Conservation (phyloP, 1,140 invertebrate genomes). For the Liolophura sinensis region DNA sequence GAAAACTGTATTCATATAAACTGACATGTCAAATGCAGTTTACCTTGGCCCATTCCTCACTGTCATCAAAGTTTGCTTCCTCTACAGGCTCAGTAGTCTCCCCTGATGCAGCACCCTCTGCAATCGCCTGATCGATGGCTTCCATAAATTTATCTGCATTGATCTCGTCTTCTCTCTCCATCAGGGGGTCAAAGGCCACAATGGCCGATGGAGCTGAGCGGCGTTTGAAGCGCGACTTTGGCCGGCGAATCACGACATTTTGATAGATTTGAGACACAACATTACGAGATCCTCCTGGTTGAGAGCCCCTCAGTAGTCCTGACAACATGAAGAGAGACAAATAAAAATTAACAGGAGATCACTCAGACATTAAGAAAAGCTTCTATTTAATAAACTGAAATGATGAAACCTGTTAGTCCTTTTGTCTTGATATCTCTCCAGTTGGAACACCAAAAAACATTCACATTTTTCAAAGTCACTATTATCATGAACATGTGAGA, state of each 20-base stretch:
- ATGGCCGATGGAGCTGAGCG: conserved; percentile 20
- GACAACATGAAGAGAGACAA: conserved; percentile 6
- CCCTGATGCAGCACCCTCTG: not conserved
- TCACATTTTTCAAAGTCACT: no score
- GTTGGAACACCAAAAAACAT: no score
- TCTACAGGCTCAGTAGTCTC: not conserved
- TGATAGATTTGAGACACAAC: conserved; percentile 44
- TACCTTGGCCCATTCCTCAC: conserved; percentile 88
- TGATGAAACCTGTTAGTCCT: no score
- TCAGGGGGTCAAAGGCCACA: conserved; percentile 33
- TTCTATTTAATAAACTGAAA: no score
- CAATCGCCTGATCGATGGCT: conserved; percentile 19
- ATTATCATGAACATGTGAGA: no score
- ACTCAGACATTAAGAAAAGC: no score
- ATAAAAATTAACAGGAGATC: not conserved
- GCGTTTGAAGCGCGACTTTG: conserved; percentile 18
- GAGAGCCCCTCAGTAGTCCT: conserved; percentile 47
- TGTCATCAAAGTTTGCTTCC: conserved; percentile 71
- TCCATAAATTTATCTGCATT: conserved; percentile 28
- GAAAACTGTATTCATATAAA: not conserved
- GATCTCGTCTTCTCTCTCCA: conserved; percentile 37
- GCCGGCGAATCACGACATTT: conserved; percentile 27
- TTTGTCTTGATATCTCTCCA: no score
- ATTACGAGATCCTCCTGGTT: conserved; percentile 32
- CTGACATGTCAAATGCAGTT: not conserved